Conservation (phyloP, 2,113 vertebrate species). For the Sus scrofa region DNA sequence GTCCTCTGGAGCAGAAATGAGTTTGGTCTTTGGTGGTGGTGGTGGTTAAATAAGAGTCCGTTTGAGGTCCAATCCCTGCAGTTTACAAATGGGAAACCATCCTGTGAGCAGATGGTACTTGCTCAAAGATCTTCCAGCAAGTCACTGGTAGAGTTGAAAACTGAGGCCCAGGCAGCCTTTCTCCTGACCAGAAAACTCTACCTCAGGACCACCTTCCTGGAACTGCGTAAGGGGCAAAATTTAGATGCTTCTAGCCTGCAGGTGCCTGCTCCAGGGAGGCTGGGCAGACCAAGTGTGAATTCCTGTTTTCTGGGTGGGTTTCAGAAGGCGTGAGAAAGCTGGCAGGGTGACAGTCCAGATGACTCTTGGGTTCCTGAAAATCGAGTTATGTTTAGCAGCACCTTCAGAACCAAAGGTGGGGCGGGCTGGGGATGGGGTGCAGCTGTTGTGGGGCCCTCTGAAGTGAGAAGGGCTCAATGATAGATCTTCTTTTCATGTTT, state of each 20-base stretch:
- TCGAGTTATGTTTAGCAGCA: constrained; percentile 69
- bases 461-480: constrained; percentile 1
- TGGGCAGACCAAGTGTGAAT: constrained; percentile 26
- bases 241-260: neutral
- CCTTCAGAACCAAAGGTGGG: constrained; percentile 41
- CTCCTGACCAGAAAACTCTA: neutral
- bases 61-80: neutral
- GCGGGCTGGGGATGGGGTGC: neutral
- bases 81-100: neutral
- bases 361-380: constrained; percentile 67
- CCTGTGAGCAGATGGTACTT: neutral
- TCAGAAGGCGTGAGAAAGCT: constrained; percentile 51
- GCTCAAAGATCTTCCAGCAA: neutral
- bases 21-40: neutral
- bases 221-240: neutral
- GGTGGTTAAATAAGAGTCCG: neutral
- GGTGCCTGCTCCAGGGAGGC: neutral
- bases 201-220: neutral
- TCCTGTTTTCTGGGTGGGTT: constrained; percentile 54
- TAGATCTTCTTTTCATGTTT: constrained; percentile 62
- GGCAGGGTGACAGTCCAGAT: constrained; percentile 64
- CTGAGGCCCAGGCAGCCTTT: neutral
- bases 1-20: neutral
- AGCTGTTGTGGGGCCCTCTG: constrained; percentile 44
- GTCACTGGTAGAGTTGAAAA: neutral